Conservation (phyloP, 1,140 invertebrate genomes). For the Drosophila eugracilis region DNA sequence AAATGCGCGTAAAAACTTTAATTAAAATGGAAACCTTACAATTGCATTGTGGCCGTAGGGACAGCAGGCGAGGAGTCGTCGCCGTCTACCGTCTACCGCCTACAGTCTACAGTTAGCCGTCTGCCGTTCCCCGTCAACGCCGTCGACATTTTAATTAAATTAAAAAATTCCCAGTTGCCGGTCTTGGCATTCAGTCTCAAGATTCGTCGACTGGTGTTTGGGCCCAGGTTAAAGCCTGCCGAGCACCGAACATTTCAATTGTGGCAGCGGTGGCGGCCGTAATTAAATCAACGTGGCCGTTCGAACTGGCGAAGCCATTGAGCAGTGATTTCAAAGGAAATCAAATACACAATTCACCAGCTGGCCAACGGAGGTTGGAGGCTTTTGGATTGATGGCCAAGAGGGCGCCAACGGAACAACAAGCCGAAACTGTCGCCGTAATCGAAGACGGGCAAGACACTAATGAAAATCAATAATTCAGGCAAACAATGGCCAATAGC, state of each 20-base stretch:
- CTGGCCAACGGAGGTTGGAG: background rate
- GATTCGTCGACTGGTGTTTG: constrained; percentile 28
- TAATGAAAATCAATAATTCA: constrained; percentile 83
- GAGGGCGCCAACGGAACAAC: constrained; percentile 15
- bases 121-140: constrained; percentile 4
- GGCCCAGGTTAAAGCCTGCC: constrained; percentile 47
- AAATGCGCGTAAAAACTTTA: constrained; percentile 78
- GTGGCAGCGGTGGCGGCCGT: constrained; percentile 21
- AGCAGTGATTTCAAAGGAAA: constrained; percentile 46
- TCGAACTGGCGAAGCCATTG: constrained; percentile 22
- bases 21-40: constrained; percentile 82
- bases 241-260: constrained; percentile 49
- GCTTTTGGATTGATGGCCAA: too few relatives aligned
- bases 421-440: constrained; percentile 61
- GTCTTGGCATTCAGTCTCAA: constrained; percentile 41
- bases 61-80: constrained; percentile 22
- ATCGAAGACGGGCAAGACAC: constrained; percentile 60
- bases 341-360: constrained; percentile 30
- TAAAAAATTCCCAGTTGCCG: constrained; percentile 54
- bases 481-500: constrained; percentile 50
- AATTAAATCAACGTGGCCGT: constrained; percentile 49
- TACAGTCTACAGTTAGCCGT: background rate
- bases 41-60: constrained; percentile 71
- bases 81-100: constrained; percentile 1
- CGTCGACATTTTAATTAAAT: constrained; percentile 76